Evolutionary conservation across 2,888 invertebrate species (phyloP), one percentile per base, ranked within the genome.

Genomic region (Ryuthela nishihirai): DNA sequence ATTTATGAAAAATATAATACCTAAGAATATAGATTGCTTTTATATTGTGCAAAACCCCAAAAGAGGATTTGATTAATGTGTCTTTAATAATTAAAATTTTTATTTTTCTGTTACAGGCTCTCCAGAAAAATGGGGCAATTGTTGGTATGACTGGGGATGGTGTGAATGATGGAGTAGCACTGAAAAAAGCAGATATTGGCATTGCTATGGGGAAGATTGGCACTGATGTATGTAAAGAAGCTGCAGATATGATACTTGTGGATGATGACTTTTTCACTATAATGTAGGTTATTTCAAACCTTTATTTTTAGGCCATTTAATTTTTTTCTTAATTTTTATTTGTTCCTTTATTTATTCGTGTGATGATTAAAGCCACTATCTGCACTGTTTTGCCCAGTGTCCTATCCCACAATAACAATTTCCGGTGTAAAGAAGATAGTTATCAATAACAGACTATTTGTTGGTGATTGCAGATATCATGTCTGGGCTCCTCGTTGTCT

Each of bases 121-220:
- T 97, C 49, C 97, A 99, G 73, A 82, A 86, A 66, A 85, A 86
- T 48, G 94, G 95, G 2, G 85, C 88, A 69, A 90, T 99, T 65
- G 98, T 99, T 1, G 99, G 92, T 4, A 99, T 99, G 98, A 99
- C 98, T 0, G 99, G 99, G 1, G 99, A 99, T 74, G 99, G 99
- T 1, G 98, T 99, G 0, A 99, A 99, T 72, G 99, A 99, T 75
- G 97, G 95, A 0, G 97, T 98, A 17, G 99, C 99, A 0, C 76
- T 99, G 23, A 97, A 95, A 72, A 88, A 91, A 64, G 95, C 99
- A 0, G 97, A 99, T 71, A 97, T 99, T 71, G 99, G 98, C 38
- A 95, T 99, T 65, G 94, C 97, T 0, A 97, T 98, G 95, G 71
- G 71, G n/a, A 83, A 84, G 71, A 90, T 90, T 73, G 97, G 97